A percentile compares a stretch with the other conserved stretches of the same genome.
Conservation (phyloP, 2,113 vertebrate species). For the Tinamus guttatus region DNA sequence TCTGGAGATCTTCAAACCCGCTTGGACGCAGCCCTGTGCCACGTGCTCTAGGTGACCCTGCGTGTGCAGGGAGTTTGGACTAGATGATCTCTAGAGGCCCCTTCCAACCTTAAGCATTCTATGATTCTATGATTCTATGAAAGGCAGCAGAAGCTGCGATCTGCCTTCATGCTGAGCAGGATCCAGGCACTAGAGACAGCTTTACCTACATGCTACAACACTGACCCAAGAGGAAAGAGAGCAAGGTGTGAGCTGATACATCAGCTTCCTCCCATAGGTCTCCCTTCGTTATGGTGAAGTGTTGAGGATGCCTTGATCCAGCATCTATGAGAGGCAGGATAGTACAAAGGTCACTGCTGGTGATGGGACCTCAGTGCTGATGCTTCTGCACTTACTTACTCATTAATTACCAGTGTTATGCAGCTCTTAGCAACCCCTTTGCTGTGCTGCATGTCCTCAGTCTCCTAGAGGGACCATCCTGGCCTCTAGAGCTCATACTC, state of each 20-base stretch:
- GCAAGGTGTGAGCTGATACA: background rate
- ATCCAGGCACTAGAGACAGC: rapidly evolving
- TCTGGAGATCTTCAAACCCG: too few species aligned
- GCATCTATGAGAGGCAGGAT: background rate
- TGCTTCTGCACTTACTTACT: background rate
- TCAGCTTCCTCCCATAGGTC: background rate
- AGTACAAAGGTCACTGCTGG: background rate
- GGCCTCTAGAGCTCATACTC: background rate
- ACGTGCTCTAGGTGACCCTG: too few species aligned
- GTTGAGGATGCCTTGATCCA: background rate
- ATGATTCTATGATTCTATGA: too few species aligned
- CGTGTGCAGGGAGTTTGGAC: too few species aligned
- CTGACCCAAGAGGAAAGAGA: background rate
- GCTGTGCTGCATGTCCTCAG: background rate
- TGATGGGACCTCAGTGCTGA: too few species aligned
- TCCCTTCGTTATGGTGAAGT: background rate
- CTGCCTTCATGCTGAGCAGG: background rate
- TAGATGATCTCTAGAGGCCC: too few species aligned
- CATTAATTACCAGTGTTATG: background rate
- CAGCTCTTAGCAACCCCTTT: background rate
- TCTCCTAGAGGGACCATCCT: background rate
- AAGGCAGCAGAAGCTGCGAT: rapidly evolving
- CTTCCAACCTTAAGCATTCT: too few species aligned
- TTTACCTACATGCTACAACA: background rate
- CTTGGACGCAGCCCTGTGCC: too few species aligned